Evolutionary conservation across 2,888 invertebrate species (phyloP), one percentile per base, ranked within the genome.

Genomic region (Trachelus iudaicus): DNA sequence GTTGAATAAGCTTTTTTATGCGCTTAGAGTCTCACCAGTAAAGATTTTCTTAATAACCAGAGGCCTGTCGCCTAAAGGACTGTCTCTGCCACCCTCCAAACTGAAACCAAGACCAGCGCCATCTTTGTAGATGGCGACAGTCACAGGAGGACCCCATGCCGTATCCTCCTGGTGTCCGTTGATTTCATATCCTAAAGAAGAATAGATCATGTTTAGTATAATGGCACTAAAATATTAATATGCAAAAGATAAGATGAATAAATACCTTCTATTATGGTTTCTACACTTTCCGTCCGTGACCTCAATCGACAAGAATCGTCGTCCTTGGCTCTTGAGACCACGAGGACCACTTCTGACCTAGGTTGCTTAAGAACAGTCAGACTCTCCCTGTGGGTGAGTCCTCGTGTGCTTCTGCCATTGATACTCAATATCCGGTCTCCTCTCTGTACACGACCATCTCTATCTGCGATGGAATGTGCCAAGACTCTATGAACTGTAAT

Each of bases 21-120:
- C 69, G 1, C 15, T 34, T 15, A 1, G 15, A 79, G 68, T 88
- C 92, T 90, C 92, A 98, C 98, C 98, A 93, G 97, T 97, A 90
- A 98, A 98, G 85, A 98, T 95, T 93, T 98, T 97, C 92, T 98
- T 98, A 86, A 98, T 95, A 76, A 96, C 94, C 81, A 98, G 94
- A 74, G 98, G 98, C 87, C 95, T 94, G 92, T 98, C 97, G 34
- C 98, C 98, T 80, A 95, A 93, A 11, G 97, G 97, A 34, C 98
- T 98, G 91, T 97, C 97, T 84, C 96, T 95, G 75, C 98, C 98
- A 76, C 98, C 98, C 88, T 98, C 98, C 82, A 98, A 94, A 86
- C 98, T 98, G 92, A 98, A 98, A 76, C 98, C 98, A 78, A 98
- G 94, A 9, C 98, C 98, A 82, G 97, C 96, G 81, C 97, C 97